These are phyloP conservation scores for Automeris io DNA, from an alignment of 2,888 invertebrate genomes.

Conservation along the genomic window DNA sequence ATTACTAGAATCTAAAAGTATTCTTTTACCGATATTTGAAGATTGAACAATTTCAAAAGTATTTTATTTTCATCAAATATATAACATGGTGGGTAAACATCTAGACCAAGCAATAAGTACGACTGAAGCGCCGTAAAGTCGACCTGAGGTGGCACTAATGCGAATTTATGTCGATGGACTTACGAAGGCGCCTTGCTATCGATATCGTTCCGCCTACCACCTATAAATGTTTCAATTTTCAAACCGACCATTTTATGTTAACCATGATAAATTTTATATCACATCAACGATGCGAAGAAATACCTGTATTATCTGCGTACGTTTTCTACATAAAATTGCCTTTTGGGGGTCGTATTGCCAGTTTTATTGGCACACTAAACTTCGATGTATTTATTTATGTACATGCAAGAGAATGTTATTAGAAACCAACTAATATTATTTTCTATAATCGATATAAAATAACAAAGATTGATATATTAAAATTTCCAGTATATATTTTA, in stretches of 20 bases:
- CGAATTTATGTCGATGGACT: slow-evolving; percentile 73
- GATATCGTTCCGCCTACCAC: slow-evolving; percentile 58
- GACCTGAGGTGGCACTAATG: slow-evolving; percentile 73
- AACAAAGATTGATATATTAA: too few species aligned
- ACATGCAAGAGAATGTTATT: too few species aligned
- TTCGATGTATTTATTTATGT: too few species aligned
- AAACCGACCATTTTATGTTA: slow-evolving; percentile 43
- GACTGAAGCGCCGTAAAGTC: slow-evolving; percentile 67
- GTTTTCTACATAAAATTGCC: slow-evolving; percentile 5
- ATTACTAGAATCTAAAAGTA: too few species aligned
- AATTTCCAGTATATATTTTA: too few species aligned
- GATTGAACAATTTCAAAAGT: not conserved
- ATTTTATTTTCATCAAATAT: slow-evolving; percentile 39
- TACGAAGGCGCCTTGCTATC: slow-evolving; percentile 36
- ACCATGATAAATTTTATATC: slow-evolving; percentile 30
- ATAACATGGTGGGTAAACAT: slow-evolving; percentile 49
- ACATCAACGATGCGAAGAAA: slow-evolving; percentile 19
- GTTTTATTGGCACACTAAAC: slow-evolving; percentile 5
- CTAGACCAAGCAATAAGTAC: slow-evolving; percentile 62
- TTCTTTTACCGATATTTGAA: too few species aligned
- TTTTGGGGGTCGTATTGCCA: slow-evolving; percentile 5
- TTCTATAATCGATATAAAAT: too few species aligned
- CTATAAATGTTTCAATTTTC: slow-evolving; percentile 70
- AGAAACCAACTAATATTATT: too few species aligned
- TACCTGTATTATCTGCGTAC: slow-evolving; percentile 9